Evolutionary conservation across 2,113 vertebrate genomes (phyloP), one percentile per base, ranked within the genome.

Genomic region (Theristicus caerulescens): DNA sequence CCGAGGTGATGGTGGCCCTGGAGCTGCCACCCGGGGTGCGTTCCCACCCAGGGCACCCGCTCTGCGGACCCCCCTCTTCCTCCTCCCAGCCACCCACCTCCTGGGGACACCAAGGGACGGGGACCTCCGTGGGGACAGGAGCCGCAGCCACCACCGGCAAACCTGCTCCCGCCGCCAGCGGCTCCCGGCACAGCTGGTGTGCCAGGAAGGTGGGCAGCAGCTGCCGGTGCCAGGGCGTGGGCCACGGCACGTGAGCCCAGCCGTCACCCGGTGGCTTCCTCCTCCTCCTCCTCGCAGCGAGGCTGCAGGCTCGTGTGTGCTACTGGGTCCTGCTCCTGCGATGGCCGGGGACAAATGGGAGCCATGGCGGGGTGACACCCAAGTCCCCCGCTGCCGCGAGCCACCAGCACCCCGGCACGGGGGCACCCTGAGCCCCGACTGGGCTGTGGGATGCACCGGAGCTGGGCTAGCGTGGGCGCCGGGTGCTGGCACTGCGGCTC

Each of bases 381-480:
- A 13, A 3, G 18, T 4, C 7, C 29, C 46, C 19, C 4, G 2
- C 12, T 13, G 10, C 52, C 0, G 0, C 3, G 9, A 20, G 55
- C 59, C 57, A 21, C 40, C 78, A 6, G 86, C 27, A 8, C 20
- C 42, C 44, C 4, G 3, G 32, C 57, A 25, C 2, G 0, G 11
- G 54, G 32, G 6, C 69, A 40, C 18, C 66, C 47, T 1, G 26
- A 34, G 40, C 46, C 32, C 66, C 11, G 0, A 2, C 9, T 0
- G 32, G 40, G 55, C 71, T 16, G 61, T 1, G 78, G 89, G 79
- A 29, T 14, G 36, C 16, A 2, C 5, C 1, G 3, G 77, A 57
- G 61, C 47, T 0, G 1, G 65, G 62, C 2, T 6, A 6, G 44
- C 0, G 20, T 13, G 52, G 51, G 86, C 19, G 47, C 79, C 6